Percentiles rank a stretch among this genome's conserved stretches.
These are phyloP conservation scores for Phoxinus dragarum DNA, from an alignment of 2,797 vertebrate species.

Conservation along the genomic window DNA sequence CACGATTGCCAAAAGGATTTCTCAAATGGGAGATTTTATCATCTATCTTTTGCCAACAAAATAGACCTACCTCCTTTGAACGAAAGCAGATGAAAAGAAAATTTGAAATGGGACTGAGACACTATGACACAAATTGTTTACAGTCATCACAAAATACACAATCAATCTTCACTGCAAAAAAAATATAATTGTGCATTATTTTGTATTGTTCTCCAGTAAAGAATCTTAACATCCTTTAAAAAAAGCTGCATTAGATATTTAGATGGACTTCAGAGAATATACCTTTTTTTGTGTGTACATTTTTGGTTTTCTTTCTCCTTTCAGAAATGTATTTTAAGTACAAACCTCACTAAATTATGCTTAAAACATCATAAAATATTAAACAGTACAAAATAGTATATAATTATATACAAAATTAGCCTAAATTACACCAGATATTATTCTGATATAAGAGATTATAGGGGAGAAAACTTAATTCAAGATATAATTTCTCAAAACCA, in stretches of 20 bases:
- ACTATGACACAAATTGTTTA: constrained; percentile 61
- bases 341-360: not conserved
- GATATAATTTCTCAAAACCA: not conserved
- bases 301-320: not conserved
- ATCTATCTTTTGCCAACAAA: constrained; percentile 70
- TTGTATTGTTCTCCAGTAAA: constrained; percentile 43
- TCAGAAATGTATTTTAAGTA: not conserved
- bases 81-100: constrained; percentile 56
- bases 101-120: constrained; percentile 50
- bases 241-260: not conserved
- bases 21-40: constrained; percentile 50
- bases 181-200: constrained; percentile 4
- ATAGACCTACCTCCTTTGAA: constrained; percentile 76
- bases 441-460: not conserved
- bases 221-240: constrained; percentile 12
- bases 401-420: not conserved
- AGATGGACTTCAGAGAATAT: not conserved
- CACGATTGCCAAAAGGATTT: constrained; percentile 60
- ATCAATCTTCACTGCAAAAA: constrained; percentile 48
- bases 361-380: not conserved
- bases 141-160: constrained; percentile 53
- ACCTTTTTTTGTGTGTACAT: not conserved
- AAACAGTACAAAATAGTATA: not conserved
- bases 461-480: not conserved
- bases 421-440: not conserved